phyloP scores from a whole-genome alignment of 2,888 invertebrate species.

The Nymphalis urticae region DNA sequence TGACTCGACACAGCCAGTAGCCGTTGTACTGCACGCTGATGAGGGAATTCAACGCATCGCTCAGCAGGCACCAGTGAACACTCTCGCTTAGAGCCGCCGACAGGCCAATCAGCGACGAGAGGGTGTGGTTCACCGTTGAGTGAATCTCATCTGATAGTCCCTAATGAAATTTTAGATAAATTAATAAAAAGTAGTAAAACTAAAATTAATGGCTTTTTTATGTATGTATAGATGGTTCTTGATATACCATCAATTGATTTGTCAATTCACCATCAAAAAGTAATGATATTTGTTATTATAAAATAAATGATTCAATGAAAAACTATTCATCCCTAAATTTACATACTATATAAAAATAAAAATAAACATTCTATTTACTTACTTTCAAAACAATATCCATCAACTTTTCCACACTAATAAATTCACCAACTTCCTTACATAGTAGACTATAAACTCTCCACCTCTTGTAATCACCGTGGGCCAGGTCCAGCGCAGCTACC shows the following conservation, averaged over 20 bases:
- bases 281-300: no score
- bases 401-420: conserved; percentile 71
- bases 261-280: no score
- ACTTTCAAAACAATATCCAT: conserved; percentile 81
- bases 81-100: conserved; percentile 84
- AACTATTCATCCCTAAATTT: no score
- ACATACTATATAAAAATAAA: no score
- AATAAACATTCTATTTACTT: no score
- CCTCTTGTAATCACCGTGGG: conserved; percentile 78
- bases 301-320: no score
- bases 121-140: conserved; percentile 86
- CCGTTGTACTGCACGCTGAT: conserved; percentile 85
- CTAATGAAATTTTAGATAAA: conserved; percentile 59
- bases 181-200: neutral
- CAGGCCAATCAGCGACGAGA: conserved; percentile 83
- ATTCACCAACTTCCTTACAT: conserved; percentile 63
- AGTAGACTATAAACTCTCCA: conserved; percentile 70
- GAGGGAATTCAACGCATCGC: conserved; percentile 83
- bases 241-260: no score
- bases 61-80: conserved; percentile 77
- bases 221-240: no score
- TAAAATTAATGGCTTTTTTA: no score
- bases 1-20: conserved; percentile 93
- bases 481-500: conserved; percentile 79
- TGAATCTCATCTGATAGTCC: conserved; percentile 88